Conservation (phyloP, 2,797 vertebrate species). For the Hybognathus amarus region DNA sequence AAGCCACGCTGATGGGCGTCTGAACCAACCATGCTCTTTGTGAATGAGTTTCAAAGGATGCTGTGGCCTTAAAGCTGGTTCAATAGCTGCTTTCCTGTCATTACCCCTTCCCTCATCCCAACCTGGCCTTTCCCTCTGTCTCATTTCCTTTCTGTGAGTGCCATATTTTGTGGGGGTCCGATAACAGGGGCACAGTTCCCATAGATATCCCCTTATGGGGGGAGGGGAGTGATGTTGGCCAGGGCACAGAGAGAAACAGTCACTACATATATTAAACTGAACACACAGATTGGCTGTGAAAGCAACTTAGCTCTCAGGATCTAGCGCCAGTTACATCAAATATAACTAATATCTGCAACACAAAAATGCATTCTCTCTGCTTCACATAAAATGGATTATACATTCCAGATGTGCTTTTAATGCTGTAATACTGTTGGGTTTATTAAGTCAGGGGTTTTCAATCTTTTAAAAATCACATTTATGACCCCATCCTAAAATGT, state of each 20-base stretch:
- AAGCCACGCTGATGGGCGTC: constrained; percentile 46
- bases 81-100: constrained; percentile 61
- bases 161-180: constrained; percentile 55
- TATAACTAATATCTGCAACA: constrained; percentile 45
- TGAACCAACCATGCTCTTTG: constrained; percentile 30
- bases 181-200: constrained; percentile 71
- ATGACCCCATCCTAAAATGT: not conserved
- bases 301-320: constrained; percentile 64
- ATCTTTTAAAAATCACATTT: not conserved
- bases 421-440: not conserved
- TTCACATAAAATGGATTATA: constrained; percentile 36
- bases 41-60: constrained; percentile 54
- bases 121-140: constrained; percentile 52
- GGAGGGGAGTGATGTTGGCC: constrained; percentile 74
- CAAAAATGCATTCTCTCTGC: constrained; percentile 48
- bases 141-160: constrained; percentile 59
- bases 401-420: constrained; percentile 32
- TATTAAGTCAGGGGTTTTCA: not conserved
- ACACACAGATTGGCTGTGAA: constrained; percentile 66
- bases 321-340: constrained; percentile 67
- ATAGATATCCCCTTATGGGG: constrained; percentile 72
- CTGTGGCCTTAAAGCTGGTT: constrained; percentile 50
- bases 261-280: constrained; percentile 69
- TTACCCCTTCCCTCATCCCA: constrained; percentile 54
- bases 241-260: constrained; percentile 72